Evolutionary conservation across 2,113 vertebrate species (phyloP).

Genomic region (Dermatemys mawii): DNA sequence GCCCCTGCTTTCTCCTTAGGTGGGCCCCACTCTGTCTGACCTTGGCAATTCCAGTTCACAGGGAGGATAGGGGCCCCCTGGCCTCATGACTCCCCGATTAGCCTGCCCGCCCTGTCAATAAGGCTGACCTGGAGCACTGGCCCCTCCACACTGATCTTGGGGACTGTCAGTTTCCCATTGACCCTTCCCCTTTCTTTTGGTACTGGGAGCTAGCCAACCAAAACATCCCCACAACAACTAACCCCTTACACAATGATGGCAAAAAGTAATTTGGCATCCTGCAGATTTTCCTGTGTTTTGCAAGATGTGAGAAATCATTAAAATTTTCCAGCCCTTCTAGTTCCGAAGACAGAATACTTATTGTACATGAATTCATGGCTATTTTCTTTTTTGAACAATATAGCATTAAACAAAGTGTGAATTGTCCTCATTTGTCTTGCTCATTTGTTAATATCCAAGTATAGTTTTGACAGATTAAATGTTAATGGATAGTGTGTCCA

Average conservation of each 20-base stretch:
- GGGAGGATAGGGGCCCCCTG: too few relatives aligned
- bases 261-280: background rate
- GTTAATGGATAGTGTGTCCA: slow-evolving; percentile 22
- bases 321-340: background rate
- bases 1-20: too few relatives aligned
- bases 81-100: too few relatives aligned
- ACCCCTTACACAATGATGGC: background rate
- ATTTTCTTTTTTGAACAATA: background rate
- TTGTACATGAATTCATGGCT: background rate
- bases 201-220: too few relatives aligned
- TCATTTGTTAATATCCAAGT: background rate
- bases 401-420: background rate
- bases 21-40: too few relatives aligned
- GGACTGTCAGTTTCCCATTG: too few relatives aligned
- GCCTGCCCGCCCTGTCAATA: too few relatives aligned
- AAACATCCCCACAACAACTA: too few relatives aligned
- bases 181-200: too few relatives aligned
- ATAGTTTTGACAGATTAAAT: slow-evolving; percentile 20
- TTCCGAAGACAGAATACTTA: background rate
- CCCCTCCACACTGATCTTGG: too few relatives aligned
- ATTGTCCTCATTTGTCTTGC: background rate
- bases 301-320: background rate
- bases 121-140: too few relatives aligned
- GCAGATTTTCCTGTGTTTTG: background rate
- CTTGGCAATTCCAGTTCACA: too few relatives aligned